A percentile compares a stretch with the other conserved stretches of the same genome.
These are phyloP conservation scores for Cinclus cinclus DNA, from an alignment of 2,113 vertebrate species.

Conservation along the genomic window DNA sequence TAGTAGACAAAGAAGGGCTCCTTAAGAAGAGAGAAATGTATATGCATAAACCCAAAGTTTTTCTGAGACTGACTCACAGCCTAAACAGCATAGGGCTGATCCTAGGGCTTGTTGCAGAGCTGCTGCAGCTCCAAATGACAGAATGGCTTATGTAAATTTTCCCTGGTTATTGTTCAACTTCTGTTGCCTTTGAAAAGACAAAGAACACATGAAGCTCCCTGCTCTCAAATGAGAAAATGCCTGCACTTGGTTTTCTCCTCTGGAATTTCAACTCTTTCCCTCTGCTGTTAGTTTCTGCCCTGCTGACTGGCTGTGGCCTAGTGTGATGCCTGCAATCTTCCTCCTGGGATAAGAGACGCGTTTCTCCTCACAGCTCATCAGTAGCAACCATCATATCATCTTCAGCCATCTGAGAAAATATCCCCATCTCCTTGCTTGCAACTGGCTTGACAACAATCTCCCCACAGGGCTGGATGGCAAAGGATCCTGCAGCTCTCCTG, in stretches of 20 bases:
- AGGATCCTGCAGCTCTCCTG: conserved; percentile 18
- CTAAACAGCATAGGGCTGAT: background rate
- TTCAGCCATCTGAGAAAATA: conserved; percentile 32
- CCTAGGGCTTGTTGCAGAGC: background rate
- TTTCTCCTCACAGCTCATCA: conserved; percentile 31
- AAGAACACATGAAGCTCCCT: background rate
- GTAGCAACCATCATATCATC: conserved; percentile 1
- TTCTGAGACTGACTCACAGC: background rate
- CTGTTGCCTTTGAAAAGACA: conserved; percentile 14
- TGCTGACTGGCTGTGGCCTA: background rate
- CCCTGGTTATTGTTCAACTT: background rate
- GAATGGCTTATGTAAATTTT: background rate
- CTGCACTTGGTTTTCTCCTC: conserved; percentile 13
- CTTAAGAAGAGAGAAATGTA: background rate
- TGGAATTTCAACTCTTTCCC: background rate
- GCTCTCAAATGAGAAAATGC: background rate
- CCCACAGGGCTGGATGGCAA: background rate
- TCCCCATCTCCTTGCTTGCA: background rate
- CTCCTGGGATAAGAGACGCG: background rate
- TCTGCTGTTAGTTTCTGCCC: background rate
- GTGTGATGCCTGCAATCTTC: background rate
- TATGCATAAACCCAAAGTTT: background rate
- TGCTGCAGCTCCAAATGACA: background rate
- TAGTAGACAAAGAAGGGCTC: background rate
- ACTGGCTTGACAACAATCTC: background rate